Evolutionary conservation across 2,888 invertebrate genomes (phyloP), one percentile per base, ranked within the genome.

Genomic region (Monochamus alternatus): DNA sequence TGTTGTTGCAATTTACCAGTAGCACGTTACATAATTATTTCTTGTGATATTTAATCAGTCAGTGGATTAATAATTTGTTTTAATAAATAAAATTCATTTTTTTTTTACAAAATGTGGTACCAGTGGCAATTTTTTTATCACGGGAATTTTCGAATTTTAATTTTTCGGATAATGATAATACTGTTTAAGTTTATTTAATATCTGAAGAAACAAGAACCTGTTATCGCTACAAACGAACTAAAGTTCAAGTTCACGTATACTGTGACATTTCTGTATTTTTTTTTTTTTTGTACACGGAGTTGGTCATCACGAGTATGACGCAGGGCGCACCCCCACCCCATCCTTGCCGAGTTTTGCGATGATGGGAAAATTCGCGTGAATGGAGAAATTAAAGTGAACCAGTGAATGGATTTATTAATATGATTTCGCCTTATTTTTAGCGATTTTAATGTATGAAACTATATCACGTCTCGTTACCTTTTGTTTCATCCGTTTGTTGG

Each of bases 401-500:
- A 43, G 62, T 63, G 8, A 5, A 43, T 51, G 12, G 31, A 52
- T 51, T 55, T 52, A 55, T 32, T 38, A 67, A 8, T 14, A 67
- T 67, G 66, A 55, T n/a, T 32, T 55, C 31, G 5, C 12, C 51
- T 55, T 32, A 68, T 58, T 68, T 68, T 52, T 38, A 68, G 58
- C 43, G 9, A 44, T 43, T 68, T 68, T 58, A 58, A 68, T 68
- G 68, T 32, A n/a, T 32, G 30, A 38, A 22, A 44, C 43, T 14
- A 22, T n/a, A 68, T 58, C 68, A 10, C 14, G 5, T 30, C 38
- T 31, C 59, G 55, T 73, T 62, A 67, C 10, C 55, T 58, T 75
- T 78, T 75, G 69, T 75, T 70, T 73, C 60, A 44, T 72, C 47
- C 14, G 4, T 44, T 44, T 64, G 62, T 52, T 32, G 14, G 4